phyloP scores from a whole-genome alignment of 2,797 vertebrate species.

The Lacerta viridis region DNA sequence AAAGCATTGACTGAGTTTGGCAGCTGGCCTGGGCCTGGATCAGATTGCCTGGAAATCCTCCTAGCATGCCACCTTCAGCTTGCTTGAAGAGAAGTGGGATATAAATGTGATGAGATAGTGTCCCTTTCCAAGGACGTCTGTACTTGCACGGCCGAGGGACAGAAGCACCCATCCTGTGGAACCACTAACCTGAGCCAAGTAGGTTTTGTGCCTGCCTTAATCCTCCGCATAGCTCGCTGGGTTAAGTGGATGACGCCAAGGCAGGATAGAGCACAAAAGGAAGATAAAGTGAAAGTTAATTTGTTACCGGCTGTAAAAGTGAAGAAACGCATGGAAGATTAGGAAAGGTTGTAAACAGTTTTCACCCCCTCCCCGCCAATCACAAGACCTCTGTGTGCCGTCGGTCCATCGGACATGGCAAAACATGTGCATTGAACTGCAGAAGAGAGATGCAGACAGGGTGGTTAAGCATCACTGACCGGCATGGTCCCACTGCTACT shows the following conservation, averaged over 20 bases:
- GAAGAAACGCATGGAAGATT: constrained; percentile 61
- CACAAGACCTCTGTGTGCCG: constrained; percentile 32
- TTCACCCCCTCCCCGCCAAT: constrained; percentile 23
- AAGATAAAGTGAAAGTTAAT: constrained; percentile 67
- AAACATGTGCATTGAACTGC: background rate
- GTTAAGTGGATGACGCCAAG: constrained; percentile 46
- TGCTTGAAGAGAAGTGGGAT: background rate
- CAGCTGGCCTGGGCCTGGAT: background rate
- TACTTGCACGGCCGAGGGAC: background rate
- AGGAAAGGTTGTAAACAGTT: constrained; percentile 56
- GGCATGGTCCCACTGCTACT: background rate
- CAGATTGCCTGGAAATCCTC: background rate
- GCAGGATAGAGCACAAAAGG: constrained; percentile 45
- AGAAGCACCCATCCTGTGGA: background rate
- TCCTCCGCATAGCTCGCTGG: background rate
- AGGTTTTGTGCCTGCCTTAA: constrained; percentile 34
- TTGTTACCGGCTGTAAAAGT: constrained; percentile 67
- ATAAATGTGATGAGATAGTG: background rate
- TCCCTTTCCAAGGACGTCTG: background rate
- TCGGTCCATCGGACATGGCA: background rate
- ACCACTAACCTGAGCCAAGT: constrained; percentile 21
- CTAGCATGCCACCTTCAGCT: background rate
- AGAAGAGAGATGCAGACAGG: background rate
- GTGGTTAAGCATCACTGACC: background rate
- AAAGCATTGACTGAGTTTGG: background rate